These are phyloP conservation scores for Athalia cordata DNA, from an alignment of 2,888 invertebrate species.

Conservation along the genomic window DNA sequence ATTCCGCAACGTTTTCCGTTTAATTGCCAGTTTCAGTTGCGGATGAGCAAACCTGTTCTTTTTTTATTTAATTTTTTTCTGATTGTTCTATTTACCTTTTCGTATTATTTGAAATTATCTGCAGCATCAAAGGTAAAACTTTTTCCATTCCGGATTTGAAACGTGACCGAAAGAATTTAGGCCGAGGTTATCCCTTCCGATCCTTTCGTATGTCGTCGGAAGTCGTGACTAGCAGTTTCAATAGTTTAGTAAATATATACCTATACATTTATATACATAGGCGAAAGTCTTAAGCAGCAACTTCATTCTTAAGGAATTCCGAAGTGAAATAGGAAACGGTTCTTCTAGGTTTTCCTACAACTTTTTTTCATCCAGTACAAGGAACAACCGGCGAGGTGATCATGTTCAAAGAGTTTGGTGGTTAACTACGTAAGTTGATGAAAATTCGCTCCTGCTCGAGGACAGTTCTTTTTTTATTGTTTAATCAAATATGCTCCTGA, in stretches of 20 bases:
- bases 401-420: no score
- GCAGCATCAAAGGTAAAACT: background rate
- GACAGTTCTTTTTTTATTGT: no score
- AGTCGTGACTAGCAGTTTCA: constrained; percentile 20
- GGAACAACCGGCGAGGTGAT: no score
- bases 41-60: background rate
- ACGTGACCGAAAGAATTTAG: constrained; percentile 18
- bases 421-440: no score
- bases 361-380: no score
- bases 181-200: constrained; percentile 15
- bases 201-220: constrained; percentile 10
- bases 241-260: constrained; percentile 10
- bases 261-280: background rate
- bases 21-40: constrained; percentile 16
- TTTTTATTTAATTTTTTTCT: background rate
- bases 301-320: no score
- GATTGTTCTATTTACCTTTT: background rate
- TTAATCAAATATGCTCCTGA: no score
- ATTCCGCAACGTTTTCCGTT: constrained; percentile 11
- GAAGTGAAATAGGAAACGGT: no score
- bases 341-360: no score
- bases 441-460: no score
- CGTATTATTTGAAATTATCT: background rate
- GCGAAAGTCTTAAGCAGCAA: background rate
- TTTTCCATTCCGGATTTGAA: constrained; percentile 5